Conservation (phyloP, 2,113 vertebrate genomes). For the Ahaetulla prasina region DNA sequence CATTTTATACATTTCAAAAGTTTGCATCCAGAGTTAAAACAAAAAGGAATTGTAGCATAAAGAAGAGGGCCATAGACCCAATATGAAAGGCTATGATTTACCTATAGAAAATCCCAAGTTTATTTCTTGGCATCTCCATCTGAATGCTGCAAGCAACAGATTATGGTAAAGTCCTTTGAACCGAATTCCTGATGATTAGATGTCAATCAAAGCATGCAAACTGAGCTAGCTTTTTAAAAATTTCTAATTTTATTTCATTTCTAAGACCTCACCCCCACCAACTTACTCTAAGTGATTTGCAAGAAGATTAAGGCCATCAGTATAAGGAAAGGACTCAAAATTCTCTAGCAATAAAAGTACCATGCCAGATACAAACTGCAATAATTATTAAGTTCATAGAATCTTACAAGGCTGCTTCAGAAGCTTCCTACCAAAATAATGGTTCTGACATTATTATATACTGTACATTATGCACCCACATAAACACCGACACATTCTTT, state of each 20-base stretch:
- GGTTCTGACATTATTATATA: neutral
- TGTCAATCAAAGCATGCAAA: neutral
- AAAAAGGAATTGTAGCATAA: neutral
- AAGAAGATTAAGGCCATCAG: neutral
- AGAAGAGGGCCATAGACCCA: neutral
- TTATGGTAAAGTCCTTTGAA: neutral
- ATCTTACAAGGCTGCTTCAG: neutral
- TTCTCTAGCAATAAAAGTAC: neutral
- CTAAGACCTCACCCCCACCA: neutral
- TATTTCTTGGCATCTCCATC: neutral
- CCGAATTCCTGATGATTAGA: neutral
- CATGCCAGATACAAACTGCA: neutral
- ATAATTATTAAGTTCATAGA: neutral
- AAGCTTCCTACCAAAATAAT: neutral
- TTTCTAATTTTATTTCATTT: neutral
- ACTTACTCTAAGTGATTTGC: neutral
- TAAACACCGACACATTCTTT: neutral
- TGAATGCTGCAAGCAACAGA: neutral
- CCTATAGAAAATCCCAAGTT: neutral
- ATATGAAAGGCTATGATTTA: neutral
- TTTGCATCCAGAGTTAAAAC: neutral
- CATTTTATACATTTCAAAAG: neutral
- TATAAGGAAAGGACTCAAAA: neutral
- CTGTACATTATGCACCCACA: neutral
- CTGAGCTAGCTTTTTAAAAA: neutral